phyloP scores from a whole-genome alignment of 2,888 invertebrate genomes.

The Thera obeliscata region DNA sequence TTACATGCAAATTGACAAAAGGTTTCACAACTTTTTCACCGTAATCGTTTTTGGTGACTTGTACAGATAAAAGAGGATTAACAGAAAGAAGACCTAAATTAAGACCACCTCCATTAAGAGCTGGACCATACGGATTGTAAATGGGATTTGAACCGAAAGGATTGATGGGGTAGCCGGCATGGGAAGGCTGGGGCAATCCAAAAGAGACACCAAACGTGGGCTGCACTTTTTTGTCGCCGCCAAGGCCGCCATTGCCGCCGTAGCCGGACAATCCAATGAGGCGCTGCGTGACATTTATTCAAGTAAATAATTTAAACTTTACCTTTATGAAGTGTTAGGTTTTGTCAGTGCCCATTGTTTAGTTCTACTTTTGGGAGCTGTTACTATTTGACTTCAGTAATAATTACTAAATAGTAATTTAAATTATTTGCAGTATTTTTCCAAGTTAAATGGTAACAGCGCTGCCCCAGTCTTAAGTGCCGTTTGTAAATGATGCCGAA shows the following conservation, averaged over 20 bases:
- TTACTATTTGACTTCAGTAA: constrained; percentile 51
- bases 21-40: constrained; percentile 94
- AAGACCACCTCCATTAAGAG: constrained; percentile 89
- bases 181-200: constrained; percentile 90
- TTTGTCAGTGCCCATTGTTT: constrained; percentile 80
- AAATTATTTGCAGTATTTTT: constrained; percentile 24
- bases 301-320: constrained; percentile 59
- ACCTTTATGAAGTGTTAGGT: constrained; percentile 64
- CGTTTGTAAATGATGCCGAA: constrained; percentile 36
- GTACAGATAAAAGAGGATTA: constrained; percentile 92
- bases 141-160: constrained; percentile 88
- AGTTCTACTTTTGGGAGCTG: constrained; percentile 74
- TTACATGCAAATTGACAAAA: constrained; percentile 94
- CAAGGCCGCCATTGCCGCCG: constrained; percentile 82
- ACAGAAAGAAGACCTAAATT: constrained; percentile 93
- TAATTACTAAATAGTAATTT: neutral
- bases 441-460: constrained; percentile 50
- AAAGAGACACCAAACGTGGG: constrained; percentile 96
- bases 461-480: constrained; percentile 62
- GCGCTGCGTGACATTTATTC: constrained; percentile 79
- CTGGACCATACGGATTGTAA: constrained; percentile 89
- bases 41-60: constrained; percentile 93
- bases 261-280: constrained; percentile 77
- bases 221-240: constrained; percentile 87
- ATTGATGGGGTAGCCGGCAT: constrained; percentile 87